Base-by-base conservation (phyloP, 2,113 vertebrate species). In the Alligator sinensis region DNA sequence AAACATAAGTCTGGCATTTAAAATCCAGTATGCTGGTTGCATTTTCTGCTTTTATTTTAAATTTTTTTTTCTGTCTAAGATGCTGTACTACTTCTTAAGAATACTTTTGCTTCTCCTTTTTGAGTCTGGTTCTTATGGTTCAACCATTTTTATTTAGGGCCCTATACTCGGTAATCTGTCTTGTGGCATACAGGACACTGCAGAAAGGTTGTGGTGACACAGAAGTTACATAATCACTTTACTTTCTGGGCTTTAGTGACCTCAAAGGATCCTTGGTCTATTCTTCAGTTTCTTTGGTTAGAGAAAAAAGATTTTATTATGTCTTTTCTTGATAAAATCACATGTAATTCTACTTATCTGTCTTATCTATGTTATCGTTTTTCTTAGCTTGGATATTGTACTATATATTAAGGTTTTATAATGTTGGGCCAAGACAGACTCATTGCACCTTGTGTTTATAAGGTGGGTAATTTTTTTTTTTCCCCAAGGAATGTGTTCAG, bases 151-250 rank as follows among this genome's bases (percentile, higher is more conserved):
- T 86, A 82, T 80, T 94, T 95, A 74, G 88, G 82, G 88, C 61
- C 62, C 60, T 78, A 54, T 89, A 96, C 77, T 28, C 64, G 90
- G 82, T 95, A 91, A 95, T 95, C 88, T 96, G 82, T 96, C 91
- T 97, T 95, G 88, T 94, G 90, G 84, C 87, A 92, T 95, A 68
- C 88, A 89, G 91, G 82, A 94, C 84, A 85, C 54, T 84, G 86
- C 78, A 89, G 80, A 95, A 88, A 96, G 80, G 72, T 88, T 93
- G 82, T 97, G 93, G 93, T 95, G 96, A 97, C 96, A 97, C 5
- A 94, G 92, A 88, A 92, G 80, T 95, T 96, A 96, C 95, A 96
- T 94, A 94, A 96, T 95, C 89, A 92, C 95, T 91, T 96, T 89
- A 89, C 90, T 95, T 95, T 95, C 88, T 92, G 88, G 89, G 82